Percentiles rank a stretch among this genome's conserved stretches.
phyloP scores from a whole-genome alignment of 1,140 invertebrate species.

The Aphelinus certus region DNA sequence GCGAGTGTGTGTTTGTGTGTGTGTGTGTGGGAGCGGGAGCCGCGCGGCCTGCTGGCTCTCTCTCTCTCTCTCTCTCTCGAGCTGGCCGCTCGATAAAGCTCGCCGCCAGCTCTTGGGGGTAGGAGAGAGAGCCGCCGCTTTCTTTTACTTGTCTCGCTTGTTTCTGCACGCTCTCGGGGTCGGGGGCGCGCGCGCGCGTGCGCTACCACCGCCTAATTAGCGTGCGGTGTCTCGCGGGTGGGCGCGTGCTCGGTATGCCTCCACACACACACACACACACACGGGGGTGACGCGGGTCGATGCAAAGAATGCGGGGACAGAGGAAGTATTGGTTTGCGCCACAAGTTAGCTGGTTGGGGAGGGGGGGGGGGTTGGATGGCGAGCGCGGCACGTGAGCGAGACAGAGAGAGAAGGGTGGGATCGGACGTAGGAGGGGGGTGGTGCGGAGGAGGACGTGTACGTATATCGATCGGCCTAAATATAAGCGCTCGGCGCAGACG shows the following conservation, averaged over 20 bases:
- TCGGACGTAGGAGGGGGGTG: not conserved
- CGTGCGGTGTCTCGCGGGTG: too few species aligned
- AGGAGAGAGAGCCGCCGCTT: constrained; percentile 11
- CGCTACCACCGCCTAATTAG: too few species aligned
- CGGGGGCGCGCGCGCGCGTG: constrained; percentile 2
- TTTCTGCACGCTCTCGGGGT: not conserved
- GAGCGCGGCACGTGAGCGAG: constrained; percentile 15
- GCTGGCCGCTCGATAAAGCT: constrained; percentile 45
- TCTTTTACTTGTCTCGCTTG: not conserved
- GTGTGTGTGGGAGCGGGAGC: too few species aligned
- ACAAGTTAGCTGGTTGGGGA: not conserved
- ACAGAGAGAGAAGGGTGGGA: constrained; percentile 1
- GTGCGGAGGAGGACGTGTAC: constrained; percentile 43
- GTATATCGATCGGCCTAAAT: constrained; percentile 61
- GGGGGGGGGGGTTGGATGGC: not conserved
- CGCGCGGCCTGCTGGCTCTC: not conserved
- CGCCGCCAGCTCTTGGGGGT: not conserved
- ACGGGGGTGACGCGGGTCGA: too few species aligned
- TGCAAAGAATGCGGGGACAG: too few species aligned
- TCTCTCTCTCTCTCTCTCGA: too few species aligned
- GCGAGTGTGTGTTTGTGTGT: too few species aligned
- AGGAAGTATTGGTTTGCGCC: too few species aligned
- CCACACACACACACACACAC: too few species aligned
- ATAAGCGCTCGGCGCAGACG: constrained; percentile 42
- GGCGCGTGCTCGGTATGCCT: too few species aligned